Evolutionary conservation across 2,888 invertebrate species (phyloP).

Genomic region (Pseudococcus viburni): DNA sequence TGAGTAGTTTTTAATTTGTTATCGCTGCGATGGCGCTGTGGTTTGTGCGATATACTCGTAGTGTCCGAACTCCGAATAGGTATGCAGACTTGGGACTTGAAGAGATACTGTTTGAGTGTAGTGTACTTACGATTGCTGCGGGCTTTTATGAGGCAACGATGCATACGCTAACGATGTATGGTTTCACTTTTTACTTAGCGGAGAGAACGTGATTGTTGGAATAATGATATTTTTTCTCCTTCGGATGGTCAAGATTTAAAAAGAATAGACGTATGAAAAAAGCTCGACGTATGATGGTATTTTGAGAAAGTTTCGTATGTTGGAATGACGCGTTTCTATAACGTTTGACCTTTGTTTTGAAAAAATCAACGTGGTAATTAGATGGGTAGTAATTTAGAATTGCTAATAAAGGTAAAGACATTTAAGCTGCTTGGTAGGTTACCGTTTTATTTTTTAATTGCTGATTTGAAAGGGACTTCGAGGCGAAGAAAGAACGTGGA

Average conservation of each 20-base stretch:
- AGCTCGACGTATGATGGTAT: background rate
- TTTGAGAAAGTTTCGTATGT: background rate
- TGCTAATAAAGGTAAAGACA: background rate
- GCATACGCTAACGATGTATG: background rate
- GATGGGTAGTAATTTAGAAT: background rate
- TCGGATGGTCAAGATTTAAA: background rate
- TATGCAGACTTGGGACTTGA: too few relatives aligned
- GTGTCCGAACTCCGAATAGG: background rate
- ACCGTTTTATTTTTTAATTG: too few relatives aligned
- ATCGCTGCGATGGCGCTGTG: background rate
- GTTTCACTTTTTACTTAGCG: background rate
- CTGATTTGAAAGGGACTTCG: too few relatives aligned
- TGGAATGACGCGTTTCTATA: background rate
- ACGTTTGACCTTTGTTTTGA: background rate
- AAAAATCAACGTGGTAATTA: background rate
- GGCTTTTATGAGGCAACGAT: constrained; percentile 12
- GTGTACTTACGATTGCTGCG: background rate
- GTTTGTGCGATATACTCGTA: background rate
- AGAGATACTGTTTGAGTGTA: background rate
- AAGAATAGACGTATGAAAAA: background rate
- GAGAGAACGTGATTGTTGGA: background rate
- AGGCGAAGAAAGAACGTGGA: too few relatives aligned
- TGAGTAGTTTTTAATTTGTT: constrained; percentile 28
- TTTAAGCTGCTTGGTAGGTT: too few relatives aligned
- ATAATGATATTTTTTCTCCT: background rate